Evolutionary conservation across 2,113 vertebrate species (phyloP).

Genomic region (Rhinogobius similis): DNA sequence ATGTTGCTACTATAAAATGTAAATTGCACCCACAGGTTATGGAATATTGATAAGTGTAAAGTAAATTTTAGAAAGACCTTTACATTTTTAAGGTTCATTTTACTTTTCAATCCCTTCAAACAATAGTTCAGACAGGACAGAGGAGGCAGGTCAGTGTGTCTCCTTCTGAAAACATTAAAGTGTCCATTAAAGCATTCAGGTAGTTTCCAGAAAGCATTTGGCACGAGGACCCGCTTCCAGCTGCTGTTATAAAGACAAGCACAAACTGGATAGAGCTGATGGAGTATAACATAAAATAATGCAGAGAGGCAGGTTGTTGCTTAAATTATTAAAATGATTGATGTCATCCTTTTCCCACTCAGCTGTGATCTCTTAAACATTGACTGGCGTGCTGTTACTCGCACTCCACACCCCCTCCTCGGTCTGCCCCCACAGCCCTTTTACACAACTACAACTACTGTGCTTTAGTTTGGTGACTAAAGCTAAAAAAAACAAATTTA

Average conservation of each 20-base stretch:
- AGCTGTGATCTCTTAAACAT: slow-evolving; percentile 39
- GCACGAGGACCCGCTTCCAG: neutral
- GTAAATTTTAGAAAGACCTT: neutral
- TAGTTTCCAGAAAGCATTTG: neutral
- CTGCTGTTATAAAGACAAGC: slow-evolving; percentile 24
- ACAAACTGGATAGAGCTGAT: slow-evolving; percentile 27
- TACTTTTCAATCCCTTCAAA: neutral
- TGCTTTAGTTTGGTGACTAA: slow-evolving; percentile 51
- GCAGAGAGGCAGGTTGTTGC: slow-evolving; percentile 16
- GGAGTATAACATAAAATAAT: slow-evolving; percentile 5
- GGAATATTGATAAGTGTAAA: too few relatives aligned
- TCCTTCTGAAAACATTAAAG: neutral
- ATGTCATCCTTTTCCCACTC: slow-evolving; percentile 36
- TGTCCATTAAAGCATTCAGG: neutral
- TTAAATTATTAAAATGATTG: slow-evolving; percentile 59
- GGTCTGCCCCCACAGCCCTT: slow-evolving; percentile 39
- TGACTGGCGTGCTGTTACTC: slow-evolving; percentile 46
- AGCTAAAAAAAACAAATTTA: slow-evolving; percentile 29
- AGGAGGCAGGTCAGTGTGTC: neutral
- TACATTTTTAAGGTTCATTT: neutral
- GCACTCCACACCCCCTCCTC: slow-evolving; percentile 18
- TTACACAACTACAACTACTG: slow-evolving; percentile 26
- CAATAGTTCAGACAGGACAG: neutral
- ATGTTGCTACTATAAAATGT: neutral
- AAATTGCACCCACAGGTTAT: too few relatives aligned